Percentiles rank a stretch among this genome's conserved stretches.
Evolutionary conservation across 2,888 invertebrate genomes (phyloP).

Genomic region (Cerastis leucographa): DNA sequence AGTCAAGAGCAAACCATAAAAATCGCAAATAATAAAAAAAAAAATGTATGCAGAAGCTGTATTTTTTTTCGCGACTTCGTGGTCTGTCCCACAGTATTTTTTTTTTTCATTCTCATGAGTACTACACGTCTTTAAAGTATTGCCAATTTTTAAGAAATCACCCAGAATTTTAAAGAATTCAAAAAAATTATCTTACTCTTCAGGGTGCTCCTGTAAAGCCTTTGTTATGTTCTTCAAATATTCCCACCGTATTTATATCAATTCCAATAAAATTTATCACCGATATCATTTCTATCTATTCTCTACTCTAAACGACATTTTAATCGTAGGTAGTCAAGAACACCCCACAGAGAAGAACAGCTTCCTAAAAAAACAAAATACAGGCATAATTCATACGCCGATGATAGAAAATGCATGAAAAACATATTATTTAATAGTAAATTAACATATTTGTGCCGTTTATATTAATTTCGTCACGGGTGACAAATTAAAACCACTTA

Average conservation of each 20-base stretch:
- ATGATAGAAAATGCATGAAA: conserved; percentile 63
- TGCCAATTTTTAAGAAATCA: not conserved
- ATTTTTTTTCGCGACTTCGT: not conserved
- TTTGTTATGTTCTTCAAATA: conserved; percentile 2
- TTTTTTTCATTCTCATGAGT: not conserved
- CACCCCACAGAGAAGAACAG: conserved; percentile 65
- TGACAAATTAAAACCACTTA: conserved; percentile 85
- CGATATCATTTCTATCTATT: conserved; percentile 36
- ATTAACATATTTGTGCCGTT: conserved; percentile 80
- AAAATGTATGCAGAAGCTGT: not conserved
- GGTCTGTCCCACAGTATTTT: not conserved
- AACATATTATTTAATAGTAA: conserved; percentile 65
- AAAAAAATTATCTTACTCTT: not conserved
- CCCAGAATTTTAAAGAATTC: not conserved
- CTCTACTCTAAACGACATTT: conserved; percentile 43
- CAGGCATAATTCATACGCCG: conserved; percentile 63
- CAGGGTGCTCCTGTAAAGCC: not conserved
- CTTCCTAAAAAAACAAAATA: conserved; percentile 64
- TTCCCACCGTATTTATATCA: conserved; percentile 32
- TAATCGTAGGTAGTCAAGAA: conserved; percentile 47
- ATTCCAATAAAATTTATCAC: conserved; percentile 55
- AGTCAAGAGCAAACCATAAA: too few species aligned
- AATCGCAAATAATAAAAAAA: too few species aligned
- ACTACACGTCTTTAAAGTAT: not conserved
- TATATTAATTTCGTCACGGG: conserved; percentile 80